Conservation (phyloP, 2,888 invertebrate genomes). For the Patella ulyssiponensis region DNA sequence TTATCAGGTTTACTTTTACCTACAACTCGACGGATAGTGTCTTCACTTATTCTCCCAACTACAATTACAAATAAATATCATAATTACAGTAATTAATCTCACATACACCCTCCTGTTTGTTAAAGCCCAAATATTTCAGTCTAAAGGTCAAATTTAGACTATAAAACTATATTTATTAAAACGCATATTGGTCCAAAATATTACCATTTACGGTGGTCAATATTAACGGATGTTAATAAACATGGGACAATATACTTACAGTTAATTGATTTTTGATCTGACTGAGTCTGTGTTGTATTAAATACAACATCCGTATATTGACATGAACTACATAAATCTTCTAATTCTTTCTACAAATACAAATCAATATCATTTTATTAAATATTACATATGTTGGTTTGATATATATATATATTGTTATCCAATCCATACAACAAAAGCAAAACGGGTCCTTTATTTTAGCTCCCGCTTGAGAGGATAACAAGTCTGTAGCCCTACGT, state of each 20-base stretch:
- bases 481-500: no score
- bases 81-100: not conserved
- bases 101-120: not conserved
- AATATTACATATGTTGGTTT: no score
- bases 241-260: not conserved
- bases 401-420: no score
- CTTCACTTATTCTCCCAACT: constrained; percentile 44
- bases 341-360: not conserved
- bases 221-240: not conserved
- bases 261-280: not conserved
- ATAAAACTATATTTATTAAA: no score
- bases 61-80: constrained; percentile 18
- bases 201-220: constrained; percentile 1
- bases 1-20: constrained; percentile 40
- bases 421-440: no score
- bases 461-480: no score
- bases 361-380: no score
- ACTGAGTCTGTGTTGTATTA: not conserved
- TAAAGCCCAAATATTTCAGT: not conserved
- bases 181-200: not conserved
- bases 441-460: no score
- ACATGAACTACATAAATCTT: not conserved
- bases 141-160: no score
- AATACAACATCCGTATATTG: not conserved
- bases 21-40: constrained; percentile 43